Conservation (phyloP, 2,797 vertebrate species). For the Ataeniobius toweri region DNA sequence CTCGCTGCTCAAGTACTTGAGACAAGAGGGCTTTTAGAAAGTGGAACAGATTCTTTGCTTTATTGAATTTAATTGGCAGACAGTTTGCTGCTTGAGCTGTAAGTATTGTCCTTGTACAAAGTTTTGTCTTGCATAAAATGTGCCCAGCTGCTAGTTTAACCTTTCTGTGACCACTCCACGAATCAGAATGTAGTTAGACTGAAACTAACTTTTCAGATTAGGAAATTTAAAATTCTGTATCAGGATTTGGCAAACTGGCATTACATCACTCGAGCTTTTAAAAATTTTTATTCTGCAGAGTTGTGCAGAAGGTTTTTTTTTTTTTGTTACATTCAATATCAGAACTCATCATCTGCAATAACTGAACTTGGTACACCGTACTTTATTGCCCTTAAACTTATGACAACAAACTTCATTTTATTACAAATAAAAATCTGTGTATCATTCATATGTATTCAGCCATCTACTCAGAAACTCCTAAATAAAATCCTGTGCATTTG, state of each 20-base stretch:
- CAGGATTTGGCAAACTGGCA: neutral
- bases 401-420: neutral
- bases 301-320: neutral
- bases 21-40: conserved; percentile 19
- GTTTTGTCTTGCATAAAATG: conserved; percentile 9
- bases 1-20: conserved; percentile 21
- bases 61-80: conserved; percentile 9
- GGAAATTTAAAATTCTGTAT: neutral
- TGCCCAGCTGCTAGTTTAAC: neutral
- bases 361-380: neutral
- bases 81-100: conserved; percentile 15
- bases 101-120: neutral
- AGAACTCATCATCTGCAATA: neutral
- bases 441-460: no score
- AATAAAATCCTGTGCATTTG: no score
- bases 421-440: no score
- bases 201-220: neutral
- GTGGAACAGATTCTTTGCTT: conserved; percentile 22
- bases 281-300: neutral
- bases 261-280: neutral
- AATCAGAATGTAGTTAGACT: neutral
- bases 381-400: neutral
- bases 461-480: no score
- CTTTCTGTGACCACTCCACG: neutral
- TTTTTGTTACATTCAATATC: neutral